Percentiles rank a stretch among this genome's conserved stretches.
These are phyloP conservation scores for Pedionomus torquatus DNA, from an alignment of 2,113 vertebrate species.

Conservation along the genomic window DNA sequence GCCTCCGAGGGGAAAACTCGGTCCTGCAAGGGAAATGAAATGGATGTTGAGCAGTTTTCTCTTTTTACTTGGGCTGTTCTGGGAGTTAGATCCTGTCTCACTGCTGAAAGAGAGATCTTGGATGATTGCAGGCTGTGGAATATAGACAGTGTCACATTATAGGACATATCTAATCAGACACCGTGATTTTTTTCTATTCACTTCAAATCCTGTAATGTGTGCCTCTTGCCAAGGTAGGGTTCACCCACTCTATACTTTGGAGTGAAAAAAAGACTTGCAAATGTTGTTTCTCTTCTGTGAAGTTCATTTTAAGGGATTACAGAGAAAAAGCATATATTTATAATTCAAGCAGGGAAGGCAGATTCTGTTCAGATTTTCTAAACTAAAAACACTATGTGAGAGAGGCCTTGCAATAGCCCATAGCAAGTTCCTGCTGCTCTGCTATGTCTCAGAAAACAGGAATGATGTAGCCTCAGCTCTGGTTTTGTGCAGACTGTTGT, in stretches of 20 bases:
- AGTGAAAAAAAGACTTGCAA: background rate
- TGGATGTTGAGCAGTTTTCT: background rate
- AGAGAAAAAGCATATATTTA: background rate
- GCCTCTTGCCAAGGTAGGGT: background rate
- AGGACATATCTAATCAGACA: background rate
- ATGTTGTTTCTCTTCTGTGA: background rate
- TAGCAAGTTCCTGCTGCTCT: constrained; percentile 11
- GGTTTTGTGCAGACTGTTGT: background rate
- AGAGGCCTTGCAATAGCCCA: constrained; percentile 1
- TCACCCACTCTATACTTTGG: background rate
- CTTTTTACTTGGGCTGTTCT: background rate
- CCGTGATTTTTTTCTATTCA: background rate
- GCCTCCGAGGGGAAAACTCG: background rate
- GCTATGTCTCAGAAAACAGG: background rate
- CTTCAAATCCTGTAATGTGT: background rate
- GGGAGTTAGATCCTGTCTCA: background rate
- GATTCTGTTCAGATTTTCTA: background rate
- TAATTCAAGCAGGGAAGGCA: background rate
- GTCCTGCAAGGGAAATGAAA: background rate
- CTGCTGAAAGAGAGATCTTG: background rate
- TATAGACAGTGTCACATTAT: background rate
- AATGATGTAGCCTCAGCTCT: background rate
- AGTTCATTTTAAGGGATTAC: background rate
- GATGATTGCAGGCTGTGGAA: background rate
- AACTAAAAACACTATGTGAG: background rate